A percentile compares a stretch with the other conserved stretches of the same genome.
Conservation (phyloP, 2,113 vertebrate species). For the Pampusana beccarii region DNA sequence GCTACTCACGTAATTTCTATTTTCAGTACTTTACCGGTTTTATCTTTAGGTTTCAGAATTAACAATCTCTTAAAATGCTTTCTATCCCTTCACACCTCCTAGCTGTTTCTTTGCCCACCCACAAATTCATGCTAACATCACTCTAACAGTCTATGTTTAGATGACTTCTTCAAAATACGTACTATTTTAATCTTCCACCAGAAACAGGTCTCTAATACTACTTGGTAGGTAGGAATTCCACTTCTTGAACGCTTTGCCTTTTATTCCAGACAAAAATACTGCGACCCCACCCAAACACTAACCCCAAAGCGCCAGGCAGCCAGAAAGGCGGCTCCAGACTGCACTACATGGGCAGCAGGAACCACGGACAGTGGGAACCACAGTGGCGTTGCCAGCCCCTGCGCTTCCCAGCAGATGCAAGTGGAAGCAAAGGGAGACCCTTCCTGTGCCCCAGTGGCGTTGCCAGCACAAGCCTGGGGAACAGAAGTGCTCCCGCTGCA, state of each 20-base stretch:
- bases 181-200: background rate
- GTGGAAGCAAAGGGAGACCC: background rate
- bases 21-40: background rate
- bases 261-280: background rate
- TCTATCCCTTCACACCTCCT: background rate
- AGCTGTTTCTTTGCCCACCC: background rate
- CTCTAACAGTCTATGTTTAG: background rate
- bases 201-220: background rate
- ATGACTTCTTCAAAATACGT: background rate
- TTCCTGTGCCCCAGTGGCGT: background rate
- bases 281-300: background rate
- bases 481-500: background rate
- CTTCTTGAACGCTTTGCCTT: background rate
- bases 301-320: background rate
- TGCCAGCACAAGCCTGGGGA: background rate
- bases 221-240: background rate
- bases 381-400: too few species aligned
- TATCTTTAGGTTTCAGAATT: constrained; percentile 4
- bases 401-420: background rate
- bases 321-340: background rate
- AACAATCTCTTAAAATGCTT: background rate
- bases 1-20: background rate
- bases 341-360: background rate
- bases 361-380: too few species aligned
- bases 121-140: background rate